Percentiles rank a stretch among this genome's conserved stretches.
Evolutionary conservation across 2,888 invertebrate species (phyloP).

Genomic region (Griposia aprilina): DNA sequence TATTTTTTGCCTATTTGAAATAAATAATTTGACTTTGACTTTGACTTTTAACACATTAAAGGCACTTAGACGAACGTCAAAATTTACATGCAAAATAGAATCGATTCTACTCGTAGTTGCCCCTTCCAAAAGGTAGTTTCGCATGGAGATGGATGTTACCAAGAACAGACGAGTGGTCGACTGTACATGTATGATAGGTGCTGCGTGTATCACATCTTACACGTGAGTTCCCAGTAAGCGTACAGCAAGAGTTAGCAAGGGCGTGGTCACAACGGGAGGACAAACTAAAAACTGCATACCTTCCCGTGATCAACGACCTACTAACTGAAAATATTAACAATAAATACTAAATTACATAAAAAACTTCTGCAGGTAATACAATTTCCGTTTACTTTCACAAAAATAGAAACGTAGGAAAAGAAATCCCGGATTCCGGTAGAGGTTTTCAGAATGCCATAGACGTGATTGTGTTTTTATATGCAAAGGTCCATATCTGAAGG

Average conservation of each 20-base stretch:
- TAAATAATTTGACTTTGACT: no score
- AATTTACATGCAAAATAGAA: no score
- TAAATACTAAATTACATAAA: slow-evolving; percentile 25
- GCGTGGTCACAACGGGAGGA: neutral
- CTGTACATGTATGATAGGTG: neutral
- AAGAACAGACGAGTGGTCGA: neutral
- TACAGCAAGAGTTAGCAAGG: slow-evolving; percentile 15
- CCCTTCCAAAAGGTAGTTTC: no score
- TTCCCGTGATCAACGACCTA: slow-evolving; percentile 9
- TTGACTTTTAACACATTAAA: no score
- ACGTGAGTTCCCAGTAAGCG: neutral
- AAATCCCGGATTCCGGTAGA: slow-evolving; percentile 30
- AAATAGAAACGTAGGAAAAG: slow-evolving; percentile 42
- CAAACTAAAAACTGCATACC: slow-evolving; percentile 32
- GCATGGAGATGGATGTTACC: neutral
- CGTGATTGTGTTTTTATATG: slow-evolving; percentile 58
- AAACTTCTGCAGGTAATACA: slow-evolving; percentile 5
- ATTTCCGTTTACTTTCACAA: slow-evolving; percentile 25
- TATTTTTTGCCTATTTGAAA: no score
- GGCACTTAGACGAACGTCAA: no score
- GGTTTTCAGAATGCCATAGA: slow-evolving; percentile 30
- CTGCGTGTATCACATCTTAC: neutral
- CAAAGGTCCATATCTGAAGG: slow-evolving; percentile 56
- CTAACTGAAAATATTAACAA: slow-evolving; percentile 20
- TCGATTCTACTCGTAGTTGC: no score